A percentile compares a stretch with the other conserved stretches of the same genome.
Evolutionary conservation across 2,888 invertebrate genomes (phyloP).

Genomic region (Leistus spinibarbis): DNA sequence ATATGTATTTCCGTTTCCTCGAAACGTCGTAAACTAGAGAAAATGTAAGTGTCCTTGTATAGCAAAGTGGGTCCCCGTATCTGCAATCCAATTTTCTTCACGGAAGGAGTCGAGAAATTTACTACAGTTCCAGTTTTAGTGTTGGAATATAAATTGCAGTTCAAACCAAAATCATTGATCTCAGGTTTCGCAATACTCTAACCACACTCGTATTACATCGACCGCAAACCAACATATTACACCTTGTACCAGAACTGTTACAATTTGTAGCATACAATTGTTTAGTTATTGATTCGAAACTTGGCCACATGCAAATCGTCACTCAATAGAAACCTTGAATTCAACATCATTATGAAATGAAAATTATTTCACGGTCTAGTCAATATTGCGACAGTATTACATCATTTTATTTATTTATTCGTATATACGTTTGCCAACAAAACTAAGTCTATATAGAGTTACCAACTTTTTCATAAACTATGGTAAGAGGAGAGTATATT

Average conservation of each 20-base stretch:
- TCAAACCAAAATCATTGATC: background rate
- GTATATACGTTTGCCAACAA: too few species aligned
- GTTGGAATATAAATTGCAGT: background rate
- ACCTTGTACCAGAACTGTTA: background rate
- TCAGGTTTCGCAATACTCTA: background rate
- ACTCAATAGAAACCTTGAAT: background rate
- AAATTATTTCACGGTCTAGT: background rate
- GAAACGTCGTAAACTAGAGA: background rate
- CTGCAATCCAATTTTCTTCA: background rate
- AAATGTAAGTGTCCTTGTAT: background rate
- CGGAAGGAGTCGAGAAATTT: background rate
- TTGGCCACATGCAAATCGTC: background rate
- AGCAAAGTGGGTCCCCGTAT: background rate
- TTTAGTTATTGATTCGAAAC: background rate
- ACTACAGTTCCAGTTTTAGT: background rate
- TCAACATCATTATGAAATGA: background rate
- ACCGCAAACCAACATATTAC: background rate
- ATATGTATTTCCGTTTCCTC: background rate
- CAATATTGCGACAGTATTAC: background rate
- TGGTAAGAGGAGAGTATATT: too few species aligned
- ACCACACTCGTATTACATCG: background rate
- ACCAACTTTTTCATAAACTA: too few species aligned
- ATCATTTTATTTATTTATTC: too few species aligned
- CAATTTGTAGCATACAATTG: background rate
- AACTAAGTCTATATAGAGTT: too few species aligned